Evolutionary conservation across 2,113 vertebrate species (phyloP), one percentile per base, ranked within the genome.

Genomic region (Halichoerus grypus): DNA sequence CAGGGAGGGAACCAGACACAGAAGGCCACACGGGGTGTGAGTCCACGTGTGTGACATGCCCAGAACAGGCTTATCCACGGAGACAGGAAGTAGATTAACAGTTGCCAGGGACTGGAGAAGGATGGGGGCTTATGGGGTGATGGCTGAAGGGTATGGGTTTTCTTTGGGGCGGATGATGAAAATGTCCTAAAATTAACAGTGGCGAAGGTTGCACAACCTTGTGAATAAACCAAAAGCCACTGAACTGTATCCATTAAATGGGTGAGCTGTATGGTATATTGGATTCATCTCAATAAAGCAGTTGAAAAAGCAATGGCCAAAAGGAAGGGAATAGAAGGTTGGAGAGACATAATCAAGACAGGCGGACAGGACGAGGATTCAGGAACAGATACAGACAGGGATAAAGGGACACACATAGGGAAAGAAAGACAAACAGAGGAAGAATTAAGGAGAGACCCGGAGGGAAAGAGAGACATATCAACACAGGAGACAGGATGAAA

Each of bases 1-100:
- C 46, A 4, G 63, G 13, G 65, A 94, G n/a, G 82, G 67, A 95
- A 61, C 14, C 5, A 51, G 24, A 77, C 9, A 21, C 7, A 12
- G 49, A 31, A 36, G 33, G 71, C 5, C 55, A 39, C 8, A 1
- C 0, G 2, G 0, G 3, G 71, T 11, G 21, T 12, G 51, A 21
- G 2, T 16, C 55, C 72, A 24, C 33, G 4, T 21, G 33, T 7
- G n/a, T 33, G 24, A n/a, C 85, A 71, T 11, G 11, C 24, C 69
- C 74, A 24, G 42, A 71, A 21, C 1, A 53, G 39, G 15, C 9
- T 3, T 14, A 1, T 36, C 42, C 80, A 28, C 0, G 80, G n/a
- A 76, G 71, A 59, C 14, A 24, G 33, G 22, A 71, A 36, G n/a
- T 9, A 16, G 26, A n/a, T 22, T 14, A 1, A 6, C 49, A 84